Percentiles rank a stretch among this genome's conserved stretches.
Evolutionary conservation across 2,888 invertebrate species (phyloP).

Genomic region (Terebella lapidaria): DNA sequence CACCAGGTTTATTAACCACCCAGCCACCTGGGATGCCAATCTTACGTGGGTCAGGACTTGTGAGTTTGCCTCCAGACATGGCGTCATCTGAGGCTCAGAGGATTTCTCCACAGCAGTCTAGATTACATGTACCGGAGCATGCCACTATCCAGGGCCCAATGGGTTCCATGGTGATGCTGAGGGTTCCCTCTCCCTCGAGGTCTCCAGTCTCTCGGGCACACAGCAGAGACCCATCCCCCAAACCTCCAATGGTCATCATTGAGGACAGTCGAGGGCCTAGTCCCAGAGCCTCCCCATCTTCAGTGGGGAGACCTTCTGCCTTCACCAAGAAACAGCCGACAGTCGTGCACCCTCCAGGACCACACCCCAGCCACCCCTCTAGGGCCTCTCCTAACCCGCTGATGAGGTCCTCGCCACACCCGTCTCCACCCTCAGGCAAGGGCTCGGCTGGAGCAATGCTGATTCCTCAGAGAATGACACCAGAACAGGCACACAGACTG

Average conservation of each 20-base stretch:
- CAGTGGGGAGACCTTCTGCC: too few relatives aligned
- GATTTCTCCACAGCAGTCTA: background rate
- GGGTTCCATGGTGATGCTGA: background rate
- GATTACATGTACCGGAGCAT: background rate
- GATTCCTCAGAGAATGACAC: background rate
- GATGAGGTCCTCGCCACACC: too few relatives aligned
- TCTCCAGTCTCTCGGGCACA: background rate
- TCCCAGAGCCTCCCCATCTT: too few relatives aligned
- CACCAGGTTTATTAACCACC: background rate
- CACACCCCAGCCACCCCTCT: too few relatives aligned
- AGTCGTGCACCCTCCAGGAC: too few relatives aligned
- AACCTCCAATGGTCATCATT: too few relatives aligned
- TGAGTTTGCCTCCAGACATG: slow-evolving; percentile 1
- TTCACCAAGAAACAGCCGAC: too few relatives aligned
- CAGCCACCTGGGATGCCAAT: slow-evolving; percentile 6
- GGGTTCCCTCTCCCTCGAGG: background rate
- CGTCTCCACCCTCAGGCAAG: background rate
- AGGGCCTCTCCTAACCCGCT: too few relatives aligned
- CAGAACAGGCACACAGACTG: background rate
- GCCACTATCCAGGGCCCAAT: background rate
- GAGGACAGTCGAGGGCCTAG: too few relatives aligned
- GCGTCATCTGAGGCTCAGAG: background rate
- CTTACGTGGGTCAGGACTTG: slow-evolving; percentile 10
- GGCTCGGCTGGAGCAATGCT: background rate
- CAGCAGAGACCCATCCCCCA: too few relatives aligned